Conservation (phyloP, 1,140 invertebrate genomes). For the Eumeta japonica region DNA sequence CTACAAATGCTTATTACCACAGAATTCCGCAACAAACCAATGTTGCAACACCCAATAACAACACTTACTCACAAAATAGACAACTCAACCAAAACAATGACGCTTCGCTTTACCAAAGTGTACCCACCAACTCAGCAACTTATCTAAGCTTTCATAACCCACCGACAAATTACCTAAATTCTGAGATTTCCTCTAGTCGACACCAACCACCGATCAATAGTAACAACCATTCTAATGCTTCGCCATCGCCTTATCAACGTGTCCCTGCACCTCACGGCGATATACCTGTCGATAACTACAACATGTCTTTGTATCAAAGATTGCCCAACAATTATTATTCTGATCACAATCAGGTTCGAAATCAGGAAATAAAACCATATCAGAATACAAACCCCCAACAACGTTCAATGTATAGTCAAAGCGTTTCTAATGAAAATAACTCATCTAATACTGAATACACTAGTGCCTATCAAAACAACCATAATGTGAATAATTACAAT, state of each 20-base stretch:
- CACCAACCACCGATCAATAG: conserved; percentile 36
- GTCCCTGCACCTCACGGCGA: conserved; percentile 59
- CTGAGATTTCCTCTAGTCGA: conserved; percentile 50
- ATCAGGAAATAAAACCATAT: conserved; percentile 29
- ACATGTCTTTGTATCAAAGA: conserved; percentile 40
- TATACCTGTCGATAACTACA: conserved; percentile 35
- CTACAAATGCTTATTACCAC: conserved; percentile 39
- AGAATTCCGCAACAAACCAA: conserved; percentile 31
- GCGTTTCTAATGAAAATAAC: conserved; percentile 18
- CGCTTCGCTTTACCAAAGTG: conserved; percentile 46
- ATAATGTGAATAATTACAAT: conserved; percentile 55
- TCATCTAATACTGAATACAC: conserved; percentile 16
- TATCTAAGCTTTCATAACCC: conserved; percentile 45
- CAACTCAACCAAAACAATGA: conserved; percentile 6
- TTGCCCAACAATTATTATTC: conserved; percentile 30
- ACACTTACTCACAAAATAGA: too few species aligned
- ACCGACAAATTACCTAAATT: conserved; percentile 48
- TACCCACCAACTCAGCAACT: conserved; percentile 48
- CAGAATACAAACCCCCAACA: conserved; percentile 28
- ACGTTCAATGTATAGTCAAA: conserved; percentile 26
- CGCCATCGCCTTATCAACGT: conserved; percentile 57
- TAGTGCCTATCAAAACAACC: conserved; percentile 27
- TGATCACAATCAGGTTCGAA: conserved; percentile 23
- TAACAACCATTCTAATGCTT: conserved; percentile 31
- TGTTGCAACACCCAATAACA: conserved; percentile 24